Evolutionary conservation across 2,888 invertebrate genomes (phyloP).

Genomic region (Diadegma fenestrale): DNA sequence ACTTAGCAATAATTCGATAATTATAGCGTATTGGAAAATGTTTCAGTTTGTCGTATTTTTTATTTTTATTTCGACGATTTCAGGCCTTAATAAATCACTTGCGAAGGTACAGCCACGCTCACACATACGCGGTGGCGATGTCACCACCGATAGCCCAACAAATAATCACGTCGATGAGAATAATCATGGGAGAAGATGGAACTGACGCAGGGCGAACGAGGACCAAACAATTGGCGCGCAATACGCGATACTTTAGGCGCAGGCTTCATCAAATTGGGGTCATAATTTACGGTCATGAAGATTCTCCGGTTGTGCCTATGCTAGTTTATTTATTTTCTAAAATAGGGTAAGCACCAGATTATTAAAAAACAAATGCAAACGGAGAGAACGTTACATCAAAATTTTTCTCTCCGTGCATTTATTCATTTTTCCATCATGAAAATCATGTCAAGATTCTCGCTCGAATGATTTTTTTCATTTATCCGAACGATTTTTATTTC

Average conservation of each 20-base stretch:
- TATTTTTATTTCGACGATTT: too few relatives aligned
- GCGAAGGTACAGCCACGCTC: conserved; percentile 92
- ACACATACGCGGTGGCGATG: conserved; percentile 94
- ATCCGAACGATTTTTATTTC: conserved; percentile 11
- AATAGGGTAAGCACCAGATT: conserved; percentile 89
- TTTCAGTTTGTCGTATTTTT: too few relatives aligned
- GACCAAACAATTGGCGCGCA: conserved; percentile 90
- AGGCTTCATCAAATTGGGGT: conserved; percentile 95
- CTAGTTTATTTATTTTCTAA: conserved; percentile 97
- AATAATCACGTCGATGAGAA: conserved; percentile 94
- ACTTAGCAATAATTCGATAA: too few relatives aligned
- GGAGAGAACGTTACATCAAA: too few relatives aligned
- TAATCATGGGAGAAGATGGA: conserved; percentile 94
- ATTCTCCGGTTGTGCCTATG: conserved; percentile 98
- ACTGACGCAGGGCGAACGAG: conserved; percentile 89
- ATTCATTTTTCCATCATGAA: too few relatives aligned
- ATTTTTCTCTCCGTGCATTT: too few relatives aligned
- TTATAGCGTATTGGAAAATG: too few relatives aligned
- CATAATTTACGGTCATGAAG: conserved; percentile 95
- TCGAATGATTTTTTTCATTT: background rate
- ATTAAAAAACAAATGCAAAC: too few relatives aligned
- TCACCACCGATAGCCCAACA: conserved; percentile 96
- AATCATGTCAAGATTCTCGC: too few relatives aligned
- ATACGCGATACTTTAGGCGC: conserved; percentile 93
- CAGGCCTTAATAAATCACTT: conserved; percentile 92